These are phyloP conservation scores for Megalurothrips usitatus DNA, from an alignment of 2,888 invertebrate genomes.

Conservation along the genomic window DNA sequence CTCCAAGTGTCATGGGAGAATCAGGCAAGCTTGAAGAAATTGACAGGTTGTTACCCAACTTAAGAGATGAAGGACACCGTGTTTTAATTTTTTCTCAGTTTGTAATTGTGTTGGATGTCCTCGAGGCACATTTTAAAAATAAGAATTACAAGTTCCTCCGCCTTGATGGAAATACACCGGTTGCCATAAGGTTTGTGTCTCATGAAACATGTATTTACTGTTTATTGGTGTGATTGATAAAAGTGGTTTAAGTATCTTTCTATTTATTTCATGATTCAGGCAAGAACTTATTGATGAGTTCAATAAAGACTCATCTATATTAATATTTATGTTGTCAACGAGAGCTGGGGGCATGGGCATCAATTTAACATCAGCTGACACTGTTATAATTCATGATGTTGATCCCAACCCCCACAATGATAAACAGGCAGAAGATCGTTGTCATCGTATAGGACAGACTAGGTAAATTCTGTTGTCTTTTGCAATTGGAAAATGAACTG, in stretches of 20 bases:
- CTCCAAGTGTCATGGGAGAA: conserved; percentile 65
- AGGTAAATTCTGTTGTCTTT: conserved; percentile 35
- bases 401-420: conserved; percentile 99
- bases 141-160: conserved; percentile 70
- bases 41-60: conserved; percentile 67
- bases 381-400: conserved; percentile 93
- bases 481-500: background rate
- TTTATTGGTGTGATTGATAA: conserved; percentile 2
- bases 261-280: conserved; percentile 50
- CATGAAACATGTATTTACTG: background rate
- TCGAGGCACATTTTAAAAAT: conserved; percentile 81
- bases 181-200: conserved; percentile 60
- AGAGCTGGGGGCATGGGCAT: conserved; percentile 94
- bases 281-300: conserved; percentile 88
- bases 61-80: conserved; percentile 70
- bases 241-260: background rate
- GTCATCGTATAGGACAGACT: conserved; percentile 71
- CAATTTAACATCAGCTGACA: conserved; percentile 90
- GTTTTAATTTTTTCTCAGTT: conserved; percentile 95
- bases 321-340: conserved; percentile 87
- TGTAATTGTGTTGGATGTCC: conserved; percentile 87
- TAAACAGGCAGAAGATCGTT: conserved; percentile 92
- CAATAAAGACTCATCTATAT: conserved; percentile 71
- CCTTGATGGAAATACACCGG: conserved; percentile 86
- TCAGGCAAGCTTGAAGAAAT: conserved; percentile 85